Evolutionary conservation across 2,888 invertebrate genomes (phyloP).

Genomic region (Caenorhabditis doughertyi): DNA sequence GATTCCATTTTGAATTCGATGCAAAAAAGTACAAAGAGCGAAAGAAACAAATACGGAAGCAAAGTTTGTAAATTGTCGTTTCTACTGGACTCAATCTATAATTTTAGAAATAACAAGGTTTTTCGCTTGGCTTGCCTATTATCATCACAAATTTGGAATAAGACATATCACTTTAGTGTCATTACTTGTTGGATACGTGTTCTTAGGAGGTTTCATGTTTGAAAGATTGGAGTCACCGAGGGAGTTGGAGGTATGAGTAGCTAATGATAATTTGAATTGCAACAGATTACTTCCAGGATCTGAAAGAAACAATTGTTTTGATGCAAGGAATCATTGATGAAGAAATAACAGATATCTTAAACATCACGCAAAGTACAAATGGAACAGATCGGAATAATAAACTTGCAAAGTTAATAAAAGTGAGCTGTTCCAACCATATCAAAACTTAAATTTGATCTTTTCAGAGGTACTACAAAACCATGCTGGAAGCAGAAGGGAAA

Average conservation of each 20-base stretch:
- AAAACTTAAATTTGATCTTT: conserved; percentile 3
- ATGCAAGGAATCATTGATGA: conserved; percentile 69
- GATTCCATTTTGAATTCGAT: conserved; percentile 75
- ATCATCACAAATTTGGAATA: conserved; percentile 77
- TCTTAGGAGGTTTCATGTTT: conserved; percentile 74
- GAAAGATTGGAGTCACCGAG: conserved; percentile 70
- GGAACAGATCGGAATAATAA: conserved; percentile 59
- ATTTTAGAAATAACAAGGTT: conserved; percentile 71
- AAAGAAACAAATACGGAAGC: conserved; percentile 63
- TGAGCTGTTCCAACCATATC: not conserved
- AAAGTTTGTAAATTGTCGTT: conserved; percentile 49
- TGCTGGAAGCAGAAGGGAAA: conserved; percentile 73
- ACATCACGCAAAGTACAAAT: conserved; percentile 63
- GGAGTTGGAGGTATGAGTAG: conserved; percentile 60
- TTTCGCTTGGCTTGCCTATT: conserved; percentile 72
- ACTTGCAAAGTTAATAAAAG: conserved; percentile 63
- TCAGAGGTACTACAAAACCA: conserved; percentile 74
- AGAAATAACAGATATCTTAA: conserved; percentile 60
- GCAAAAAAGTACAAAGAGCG: conserved; percentile 65
- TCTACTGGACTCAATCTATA: not conserved
- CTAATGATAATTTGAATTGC: not conserved
- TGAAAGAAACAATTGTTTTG: conserved; percentile 61
- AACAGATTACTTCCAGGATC: conserved; percentile 32
- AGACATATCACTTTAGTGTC: conserved; percentile 72
- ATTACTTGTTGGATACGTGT: conserved; percentile 68